Evolutionary conservation across 1,140 invertebrate species (phyloP).

Genomic region (Lepidurus arcticus): DNA sequence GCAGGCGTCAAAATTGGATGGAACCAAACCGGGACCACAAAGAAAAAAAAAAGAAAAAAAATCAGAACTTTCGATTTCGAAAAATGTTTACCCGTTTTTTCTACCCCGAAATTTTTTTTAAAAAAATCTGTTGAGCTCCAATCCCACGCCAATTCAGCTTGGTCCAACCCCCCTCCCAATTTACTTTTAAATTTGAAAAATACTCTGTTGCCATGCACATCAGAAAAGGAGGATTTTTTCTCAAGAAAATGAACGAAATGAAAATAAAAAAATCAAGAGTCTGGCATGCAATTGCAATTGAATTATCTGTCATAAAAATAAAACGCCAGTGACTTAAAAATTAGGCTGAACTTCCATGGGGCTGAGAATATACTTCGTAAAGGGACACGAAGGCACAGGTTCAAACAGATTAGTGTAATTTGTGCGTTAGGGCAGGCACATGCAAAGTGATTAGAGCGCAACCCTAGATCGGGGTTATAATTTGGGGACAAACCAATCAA

Average conservation of each 20-base stretch:
- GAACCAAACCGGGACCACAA: not conserved
- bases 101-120: not conserved
- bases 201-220: not conserved
- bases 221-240: not conserved
- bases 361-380: not conserved
- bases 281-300: not conserved
- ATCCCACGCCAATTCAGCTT: too few species aligned
- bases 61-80: not conserved
- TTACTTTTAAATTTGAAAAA: too few species aligned
- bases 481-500: not conserved
- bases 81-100: constrained; percentile 23
- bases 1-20: constrained; percentile 18
- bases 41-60: constrained; percentile 12
- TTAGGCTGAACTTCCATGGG: not conserved
- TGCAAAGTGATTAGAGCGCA: constrained; percentile 11
- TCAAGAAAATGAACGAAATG: not conserved
- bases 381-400: not conserved
- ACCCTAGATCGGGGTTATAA: not conserved
- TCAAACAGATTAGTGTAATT: not conserved
- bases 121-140: not conserved
- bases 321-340: not conserved
- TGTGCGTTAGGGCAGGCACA: not conserved
- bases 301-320: not conserved
- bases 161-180: too few species aligned
- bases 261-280: not conserved